These are phyloP conservation scores for Siderastrea radians DNA, from an alignment of 92 coral and sea anemone species.

Conservation along the genomic window DNA sequence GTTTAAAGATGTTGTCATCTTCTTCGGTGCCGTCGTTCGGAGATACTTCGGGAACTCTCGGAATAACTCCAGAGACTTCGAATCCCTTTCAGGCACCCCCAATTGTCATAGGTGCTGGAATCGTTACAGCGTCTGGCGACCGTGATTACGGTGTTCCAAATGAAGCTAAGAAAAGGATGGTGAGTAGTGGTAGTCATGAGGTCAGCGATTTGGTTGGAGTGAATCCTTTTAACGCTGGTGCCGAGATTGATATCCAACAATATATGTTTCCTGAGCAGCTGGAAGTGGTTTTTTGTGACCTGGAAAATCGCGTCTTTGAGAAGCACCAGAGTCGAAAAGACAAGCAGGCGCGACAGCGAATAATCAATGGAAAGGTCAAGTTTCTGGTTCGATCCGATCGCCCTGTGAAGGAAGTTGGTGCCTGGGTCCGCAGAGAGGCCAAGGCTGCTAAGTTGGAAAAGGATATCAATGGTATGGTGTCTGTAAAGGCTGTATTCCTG, in stretches of 20 bases:
- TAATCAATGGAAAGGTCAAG: constrained; percentile 82
- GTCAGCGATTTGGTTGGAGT: constrained; percentile 28
- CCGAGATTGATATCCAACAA: constrained; percentile 29
- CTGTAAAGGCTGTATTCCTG: neutral
- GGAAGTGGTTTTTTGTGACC: constrained; percentile 71
- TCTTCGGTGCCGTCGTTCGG: neutral
- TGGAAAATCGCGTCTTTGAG: constrained; percentile 80
- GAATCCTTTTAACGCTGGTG: constrained; percentile 26
- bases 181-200: neutral
- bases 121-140: neutral
- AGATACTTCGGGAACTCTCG: neutral
- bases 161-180: neutral
- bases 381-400: constrained; percentile 71
- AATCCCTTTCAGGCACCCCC: neutral
- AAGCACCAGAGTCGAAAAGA: constrained; percentile 90
- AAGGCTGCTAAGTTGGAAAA: constrained; percentile 77
- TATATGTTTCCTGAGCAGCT: constrained; percentile 26
- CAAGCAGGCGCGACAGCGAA: constrained; percentile 83
- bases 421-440: constrained; percentile 79
- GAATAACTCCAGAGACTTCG: neutral
- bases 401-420: constrained; percentile 51
- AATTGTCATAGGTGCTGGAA: neutral
- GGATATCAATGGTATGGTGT: constrained; percentile 64
- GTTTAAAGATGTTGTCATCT: neutral
- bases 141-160: neutral